A percentile compares a stretch with the other conserved stretches of the same genome.
These are phyloP conservation scores for Hylaeus volcanicus DNA, from an alignment of 1,140 invertebrate species.

Conservation along the genomic window DNA sequence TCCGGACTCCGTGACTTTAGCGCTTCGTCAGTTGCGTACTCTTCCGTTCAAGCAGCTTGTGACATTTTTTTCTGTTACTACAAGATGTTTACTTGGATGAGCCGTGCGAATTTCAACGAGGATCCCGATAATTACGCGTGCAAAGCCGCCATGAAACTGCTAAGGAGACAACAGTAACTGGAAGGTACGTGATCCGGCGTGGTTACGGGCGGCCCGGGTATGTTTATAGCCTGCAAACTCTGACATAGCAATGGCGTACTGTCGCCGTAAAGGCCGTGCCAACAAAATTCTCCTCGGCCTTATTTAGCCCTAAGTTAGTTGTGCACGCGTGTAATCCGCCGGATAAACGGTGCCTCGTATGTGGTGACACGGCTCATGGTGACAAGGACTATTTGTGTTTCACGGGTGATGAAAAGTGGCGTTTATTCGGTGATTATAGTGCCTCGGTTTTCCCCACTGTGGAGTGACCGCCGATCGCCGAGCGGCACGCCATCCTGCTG, in stretches of 20 bases:
- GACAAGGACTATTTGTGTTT: slow-evolving; percentile 31
- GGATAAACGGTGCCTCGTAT: slow-evolving; percentile 17
- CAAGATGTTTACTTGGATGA: slow-evolving; percentile 78
- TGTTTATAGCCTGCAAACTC: slow-evolving; percentile 79
- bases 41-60: slow-evolving; percentile 76
- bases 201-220: slow-evolving; percentile 56
- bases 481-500: slow-evolving; percentile 71
- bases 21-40: slow-evolving; percentile 70
- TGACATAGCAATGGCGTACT: slow-evolving; percentile 75
- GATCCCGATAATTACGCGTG: slow-evolving; percentile 68
- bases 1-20: slow-evolving; percentile 70
- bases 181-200: slow-evolving; percentile 66
- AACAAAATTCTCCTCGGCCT: slow-evolving; percentile 46
- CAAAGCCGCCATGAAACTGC: slow-evolving; percentile 66
- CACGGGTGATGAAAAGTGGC: slow-evolving; percentile 44
- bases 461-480: slow-evolving; percentile 65
- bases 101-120: slow-evolving; percentile 69
- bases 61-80: slow-evolving; percentile 78
- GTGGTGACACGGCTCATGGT: slow-evolving; percentile 21
- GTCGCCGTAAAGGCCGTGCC: slow-evolving; percentile 53
- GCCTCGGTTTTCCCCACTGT: slow-evolving; percentile 55
- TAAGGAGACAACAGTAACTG: slow-evolving; percentile 68
- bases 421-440: slow-evolving; percentile 47
- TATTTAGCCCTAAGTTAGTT: slow-evolving; percentile 36
- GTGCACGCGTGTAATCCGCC: slow-evolving; percentile 22